Conservation (phyloP, 1,140 invertebrate species). For the Aphelenchoides besseyi region DNA sequence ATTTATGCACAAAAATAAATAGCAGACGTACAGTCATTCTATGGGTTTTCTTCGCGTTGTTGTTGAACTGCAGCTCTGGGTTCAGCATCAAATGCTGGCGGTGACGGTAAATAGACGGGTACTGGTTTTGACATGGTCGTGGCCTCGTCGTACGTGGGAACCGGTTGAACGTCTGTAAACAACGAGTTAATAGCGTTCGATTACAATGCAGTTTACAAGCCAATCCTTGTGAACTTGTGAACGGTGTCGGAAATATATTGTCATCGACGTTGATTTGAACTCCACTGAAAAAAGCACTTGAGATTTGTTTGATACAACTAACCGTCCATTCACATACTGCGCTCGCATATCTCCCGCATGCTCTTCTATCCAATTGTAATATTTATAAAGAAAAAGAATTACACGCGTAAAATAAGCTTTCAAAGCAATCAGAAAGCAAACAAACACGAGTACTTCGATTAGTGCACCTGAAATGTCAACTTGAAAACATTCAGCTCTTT, state of each 20-base stretch:
- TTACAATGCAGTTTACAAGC: not conserved
- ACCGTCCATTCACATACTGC: not conserved
- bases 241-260: slow-evolving; percentile 1
- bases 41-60: too few species aligned
- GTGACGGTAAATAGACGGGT: not conserved
- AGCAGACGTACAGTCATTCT: too few species aligned
- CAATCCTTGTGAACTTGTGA: not conserved
- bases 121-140: not conserved
- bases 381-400: not conserved
- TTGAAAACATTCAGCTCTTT: not conserved
- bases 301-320: not conserved
- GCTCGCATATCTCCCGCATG: not conserved
- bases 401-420: slow-evolving; percentile 5
- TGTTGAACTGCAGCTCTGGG: too few species aligned
- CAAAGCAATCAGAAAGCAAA: not conserved
- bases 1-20: too few species aligned
- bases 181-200: not conserved
- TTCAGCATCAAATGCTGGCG: too few species aligned
- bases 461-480: not conserved
- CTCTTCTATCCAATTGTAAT: not conserved
- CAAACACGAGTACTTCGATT: slow-evolving; percentile 9
- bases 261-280: slow-evolving; percentile 15
- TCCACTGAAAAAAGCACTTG: not conserved
- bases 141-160: slow-evolving; percentile 12
- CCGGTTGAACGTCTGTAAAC: not conserved